Evolutionary conservation across 2,888 invertebrate genomes (phyloP).

Genomic region (Rhagonycha fulva): DNA sequence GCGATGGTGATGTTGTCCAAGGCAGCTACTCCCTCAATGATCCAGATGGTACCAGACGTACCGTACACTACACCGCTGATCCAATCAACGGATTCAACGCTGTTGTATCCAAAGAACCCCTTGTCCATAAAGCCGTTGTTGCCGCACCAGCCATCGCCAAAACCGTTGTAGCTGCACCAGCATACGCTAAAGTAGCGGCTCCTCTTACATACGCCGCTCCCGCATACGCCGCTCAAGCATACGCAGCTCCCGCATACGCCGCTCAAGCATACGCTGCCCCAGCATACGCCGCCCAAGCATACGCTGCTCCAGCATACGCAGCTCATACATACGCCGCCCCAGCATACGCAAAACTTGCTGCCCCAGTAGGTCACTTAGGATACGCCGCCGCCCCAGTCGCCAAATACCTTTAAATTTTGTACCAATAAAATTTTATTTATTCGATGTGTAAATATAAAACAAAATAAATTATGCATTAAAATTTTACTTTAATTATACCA

Average conservation of each 20-base stretch:
- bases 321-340: conserved; percentile 7
- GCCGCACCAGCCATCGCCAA: conserved; percentile 45
- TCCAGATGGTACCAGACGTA: conserved; percentile 59
- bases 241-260: conserved; percentile 1
- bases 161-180: conserved; percentile 53
- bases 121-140: conserved; percentile 54
- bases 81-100: conserved; percentile 67
- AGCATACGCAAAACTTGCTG: conserved; percentile 30
- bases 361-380: conserved; percentile 13
- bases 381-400: conserved; percentile 36
- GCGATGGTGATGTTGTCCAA: conserved; percentile 60
- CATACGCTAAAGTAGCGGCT: conserved; percentile 32
- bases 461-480: neutral
- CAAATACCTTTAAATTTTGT: conserved; percentile 43
- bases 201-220: conserved; percentile 8
- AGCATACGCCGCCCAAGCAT: conserved; percentile 1
- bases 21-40: conserved; percentile 60
- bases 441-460: conserved; percentile 22
- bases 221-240: conserved; percentile 1
- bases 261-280: conserved; percentile 1
- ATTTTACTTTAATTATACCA: neutral
- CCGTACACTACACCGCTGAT: conserved; percentile 63
- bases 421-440: conserved; percentile 15
- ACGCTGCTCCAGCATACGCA: conserved; percentile 2
- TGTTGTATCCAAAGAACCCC: conserved; percentile 65